phyloP scores from a whole-genome alignment of 30 jellyfish, hydroid and myxozoan genomes.

The Turritopsis dohrnii region DNA sequence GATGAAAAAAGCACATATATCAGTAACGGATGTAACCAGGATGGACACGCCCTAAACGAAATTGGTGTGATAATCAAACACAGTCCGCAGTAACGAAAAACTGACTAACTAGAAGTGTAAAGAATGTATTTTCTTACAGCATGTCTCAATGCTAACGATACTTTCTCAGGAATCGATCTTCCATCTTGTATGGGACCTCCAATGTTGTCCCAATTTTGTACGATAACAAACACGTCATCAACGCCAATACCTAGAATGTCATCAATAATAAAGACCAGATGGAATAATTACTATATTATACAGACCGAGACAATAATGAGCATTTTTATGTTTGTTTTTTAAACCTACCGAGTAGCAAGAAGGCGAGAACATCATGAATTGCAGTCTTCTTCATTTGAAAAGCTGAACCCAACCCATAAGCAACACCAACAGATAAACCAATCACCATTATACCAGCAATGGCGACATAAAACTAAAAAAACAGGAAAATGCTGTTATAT shows the following conservation, averaged over 20 bases:
- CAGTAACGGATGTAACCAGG: conserved; percentile 79
- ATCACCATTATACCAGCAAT: conserved; percentile 55
- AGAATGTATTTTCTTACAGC: conserved; percentile 77
- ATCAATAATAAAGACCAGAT: not conserved
- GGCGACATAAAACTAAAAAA: conserved; percentile 62
- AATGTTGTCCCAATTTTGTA: conserved; percentile 60
- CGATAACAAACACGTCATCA: conserved; percentile 75
- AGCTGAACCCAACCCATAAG: conserved; percentile 78
- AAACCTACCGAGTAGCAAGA: conserved; percentile 64
- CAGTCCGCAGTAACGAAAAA: not conserved
- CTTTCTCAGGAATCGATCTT: conserved; percentile 39
- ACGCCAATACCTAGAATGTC: conserved; percentile 69
- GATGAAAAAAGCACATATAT: conserved; percentile 66
- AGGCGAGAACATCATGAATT: conserved; percentile 65
- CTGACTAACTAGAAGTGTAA: too few relatives aligned
- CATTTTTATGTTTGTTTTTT: too few relatives aligned
- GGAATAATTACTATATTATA: too few relatives aligned
- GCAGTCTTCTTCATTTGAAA: conserved; percentile 66
- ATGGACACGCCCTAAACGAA: conserved; percentile 71
- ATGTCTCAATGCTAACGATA: conserved; percentile 58
- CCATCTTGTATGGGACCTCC: conserved; percentile 37
- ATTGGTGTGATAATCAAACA: not conserved
- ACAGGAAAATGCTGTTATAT: too few relatives aligned
- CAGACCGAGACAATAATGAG: too few relatives aligned
- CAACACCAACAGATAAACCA: conserved; percentile 69